Conservation (phyloP, 2,113 vertebrate species). For the Balaenoptera acutorostrata region DNA sequence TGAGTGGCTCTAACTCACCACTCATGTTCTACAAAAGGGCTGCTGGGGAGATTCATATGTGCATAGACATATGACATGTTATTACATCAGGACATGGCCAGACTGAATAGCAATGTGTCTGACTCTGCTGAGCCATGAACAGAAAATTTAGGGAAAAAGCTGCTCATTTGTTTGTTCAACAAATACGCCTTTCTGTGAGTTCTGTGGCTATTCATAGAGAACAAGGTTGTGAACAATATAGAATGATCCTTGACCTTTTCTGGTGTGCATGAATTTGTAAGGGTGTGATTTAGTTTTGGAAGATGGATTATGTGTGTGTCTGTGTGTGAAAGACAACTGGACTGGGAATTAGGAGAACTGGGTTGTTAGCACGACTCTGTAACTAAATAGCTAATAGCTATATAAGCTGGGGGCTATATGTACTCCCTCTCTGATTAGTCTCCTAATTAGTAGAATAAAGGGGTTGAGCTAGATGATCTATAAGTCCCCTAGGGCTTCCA, state of each 20-base stretch:
- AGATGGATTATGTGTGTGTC: not conserved
- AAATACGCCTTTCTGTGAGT: not conserved
- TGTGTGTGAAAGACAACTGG: not conserved
- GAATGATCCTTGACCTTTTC: not conserved
- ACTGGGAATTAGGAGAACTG: not conserved
- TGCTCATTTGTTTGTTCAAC: not conserved
- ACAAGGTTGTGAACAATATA: too few relatives aligned
- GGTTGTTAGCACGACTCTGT: not conserved
- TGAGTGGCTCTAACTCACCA: not conserved
- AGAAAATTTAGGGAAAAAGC: not conserved
- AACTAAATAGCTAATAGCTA: not conserved
- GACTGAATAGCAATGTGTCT: not conserved
- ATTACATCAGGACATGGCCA: not conserved
- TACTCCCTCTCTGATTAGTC: not conserved
- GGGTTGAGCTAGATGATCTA: not conserved
- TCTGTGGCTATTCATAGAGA: not conserved
- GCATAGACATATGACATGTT: not conserved
- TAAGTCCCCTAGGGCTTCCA: not conserved
- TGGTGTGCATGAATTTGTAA: not conserved
- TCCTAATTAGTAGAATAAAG: not conserved
- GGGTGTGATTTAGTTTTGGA: not conserved
- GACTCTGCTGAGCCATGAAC: not conserved
- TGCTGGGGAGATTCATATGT: not conserved
- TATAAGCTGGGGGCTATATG: not conserved
- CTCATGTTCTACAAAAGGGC: not conserved